Evolutionary conservation across 2,888 invertebrate genomes (phyloP).

Genomic region (Polyommatus iphigenia): DNA sequence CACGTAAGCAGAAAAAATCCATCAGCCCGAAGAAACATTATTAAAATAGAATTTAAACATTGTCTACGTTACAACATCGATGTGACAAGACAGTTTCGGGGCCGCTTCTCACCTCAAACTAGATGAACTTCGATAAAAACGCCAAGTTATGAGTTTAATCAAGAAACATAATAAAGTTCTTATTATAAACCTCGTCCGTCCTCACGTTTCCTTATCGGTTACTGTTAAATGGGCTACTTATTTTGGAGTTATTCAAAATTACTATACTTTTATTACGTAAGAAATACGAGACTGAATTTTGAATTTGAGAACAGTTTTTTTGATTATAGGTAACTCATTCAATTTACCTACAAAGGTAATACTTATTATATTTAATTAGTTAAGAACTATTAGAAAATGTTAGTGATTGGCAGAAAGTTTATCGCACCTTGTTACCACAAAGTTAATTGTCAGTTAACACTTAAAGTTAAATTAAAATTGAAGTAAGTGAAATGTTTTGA

Average conservation of each 20-base stretch:
- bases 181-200: background rate
- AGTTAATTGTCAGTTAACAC: no score
- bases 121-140: constrained; percentile 27
- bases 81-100: constrained; percentile 22
- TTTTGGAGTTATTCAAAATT: background rate
- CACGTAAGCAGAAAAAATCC: constrained; percentile 50
- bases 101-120: constrained; percentile 10
- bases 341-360: no score
- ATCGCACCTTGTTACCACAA: no score
- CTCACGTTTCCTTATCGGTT: background rate
- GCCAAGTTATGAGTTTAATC: constrained; percentile 8
- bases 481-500: background rate
- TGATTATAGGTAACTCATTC: no score
- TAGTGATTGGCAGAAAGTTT: no score
- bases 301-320: background rate
- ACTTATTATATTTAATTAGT: no score
- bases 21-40: constrained; percentile 41
- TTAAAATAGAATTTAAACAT: constrained; percentile 29
- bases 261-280: no score
- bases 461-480: no score
- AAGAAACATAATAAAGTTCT: background rate
- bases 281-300: no score
- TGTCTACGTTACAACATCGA: constrained; percentile 29
- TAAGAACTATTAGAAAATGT: no score
- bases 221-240: background rate